A percentile compares a stretch with the other conserved stretches of the same genome.
Evolutionary conservation across 1,140 invertebrate genomes (phyloP).

Genomic region (Portunus trituberculatus): DNA sequence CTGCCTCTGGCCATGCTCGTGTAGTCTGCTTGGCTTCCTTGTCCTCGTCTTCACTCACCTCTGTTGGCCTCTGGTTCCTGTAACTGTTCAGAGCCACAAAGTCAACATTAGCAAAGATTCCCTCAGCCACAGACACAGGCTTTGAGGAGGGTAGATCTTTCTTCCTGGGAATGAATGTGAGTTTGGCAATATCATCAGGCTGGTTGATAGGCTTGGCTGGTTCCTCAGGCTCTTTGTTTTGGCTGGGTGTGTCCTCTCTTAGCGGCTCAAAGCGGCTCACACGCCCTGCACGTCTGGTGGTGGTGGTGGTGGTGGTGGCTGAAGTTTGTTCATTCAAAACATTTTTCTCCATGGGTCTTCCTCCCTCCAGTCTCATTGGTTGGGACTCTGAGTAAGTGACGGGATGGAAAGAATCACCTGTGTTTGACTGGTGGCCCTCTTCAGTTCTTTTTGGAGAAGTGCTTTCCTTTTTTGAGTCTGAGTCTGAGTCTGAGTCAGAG

Average conservation of each 20-base stretch:
- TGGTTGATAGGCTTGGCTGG: background rate
- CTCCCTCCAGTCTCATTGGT: background rate
- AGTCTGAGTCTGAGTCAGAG: constrained; percentile 78
- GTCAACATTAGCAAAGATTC: constrained; percentile 88
- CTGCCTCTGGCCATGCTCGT: background rate
- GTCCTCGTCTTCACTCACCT: no score
- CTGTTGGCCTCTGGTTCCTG: constrained; percentile 48
- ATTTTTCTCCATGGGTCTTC: constrained; percentile 7
- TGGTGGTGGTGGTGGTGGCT: background rate
- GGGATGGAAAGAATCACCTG: background rate
- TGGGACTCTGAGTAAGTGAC: background rate
- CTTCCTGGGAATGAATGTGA: constrained; percentile 83
- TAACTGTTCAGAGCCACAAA: constrained; percentile 83
- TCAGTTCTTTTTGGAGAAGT: background rate
- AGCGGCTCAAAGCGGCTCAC: constrained; percentile 23
- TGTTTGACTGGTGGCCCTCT: background rate
- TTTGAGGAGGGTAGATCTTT: background rate
- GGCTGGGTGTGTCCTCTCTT: constrained; percentile 78
- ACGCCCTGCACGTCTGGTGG: background rate
- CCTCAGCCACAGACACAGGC: constrained; percentile 83
- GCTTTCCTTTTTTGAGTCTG: background rate
- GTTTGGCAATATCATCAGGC: background rate
- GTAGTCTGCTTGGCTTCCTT: background rate
- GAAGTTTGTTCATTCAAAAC: background rate
- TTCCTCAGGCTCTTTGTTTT: background rate